Conservation (phyloP, 2,113 vertebrate genomes). For the mouse (Mus musculus) region DNA sequence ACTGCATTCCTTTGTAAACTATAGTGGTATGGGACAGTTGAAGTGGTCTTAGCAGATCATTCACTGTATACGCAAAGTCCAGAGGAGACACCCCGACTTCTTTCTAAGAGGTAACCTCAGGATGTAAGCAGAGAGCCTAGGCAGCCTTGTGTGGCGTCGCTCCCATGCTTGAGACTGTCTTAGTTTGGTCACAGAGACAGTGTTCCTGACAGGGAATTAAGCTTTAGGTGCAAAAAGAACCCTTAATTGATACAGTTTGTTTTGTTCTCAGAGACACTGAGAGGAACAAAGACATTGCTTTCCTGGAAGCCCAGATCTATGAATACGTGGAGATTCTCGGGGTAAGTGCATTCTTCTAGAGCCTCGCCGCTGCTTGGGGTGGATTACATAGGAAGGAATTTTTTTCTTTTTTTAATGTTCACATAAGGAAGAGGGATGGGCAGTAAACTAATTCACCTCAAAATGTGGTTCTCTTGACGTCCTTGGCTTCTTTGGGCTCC, state of each 20-base stretch:
- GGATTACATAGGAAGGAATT: background rate
- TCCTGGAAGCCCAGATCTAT: conserved; percentile 98
- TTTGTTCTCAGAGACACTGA: conserved; percentile 93
- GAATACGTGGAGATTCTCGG: conserved; percentile 98
- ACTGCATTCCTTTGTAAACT: background rate
- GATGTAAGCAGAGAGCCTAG: background rate
- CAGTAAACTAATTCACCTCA: conserved; percentile 11
- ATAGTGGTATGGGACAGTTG: background rate
- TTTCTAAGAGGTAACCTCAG: background rate
- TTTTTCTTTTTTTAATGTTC: background rate
- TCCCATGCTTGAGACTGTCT: background rate
- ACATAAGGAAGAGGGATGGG: background rate
- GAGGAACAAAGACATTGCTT: conserved; percentile 97
- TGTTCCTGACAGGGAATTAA: background rate
- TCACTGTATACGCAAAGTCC: background rate
- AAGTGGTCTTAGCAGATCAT: background rate
- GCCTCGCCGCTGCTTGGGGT: background rate
- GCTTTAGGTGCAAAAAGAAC: background rate
- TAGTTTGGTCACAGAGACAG: background rate
- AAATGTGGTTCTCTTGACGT: conserved; percentile 11
- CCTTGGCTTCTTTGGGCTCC: background rate
- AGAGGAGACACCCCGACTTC: background rate
- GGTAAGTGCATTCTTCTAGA: conserved; percentile 87
- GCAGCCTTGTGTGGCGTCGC: background rate
- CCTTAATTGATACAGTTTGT: conserved; percentile 36